Evolutionary conservation across 2,113 vertebrate species (phyloP).

Genomic region (Phylloscopus trochilus): DNA sequence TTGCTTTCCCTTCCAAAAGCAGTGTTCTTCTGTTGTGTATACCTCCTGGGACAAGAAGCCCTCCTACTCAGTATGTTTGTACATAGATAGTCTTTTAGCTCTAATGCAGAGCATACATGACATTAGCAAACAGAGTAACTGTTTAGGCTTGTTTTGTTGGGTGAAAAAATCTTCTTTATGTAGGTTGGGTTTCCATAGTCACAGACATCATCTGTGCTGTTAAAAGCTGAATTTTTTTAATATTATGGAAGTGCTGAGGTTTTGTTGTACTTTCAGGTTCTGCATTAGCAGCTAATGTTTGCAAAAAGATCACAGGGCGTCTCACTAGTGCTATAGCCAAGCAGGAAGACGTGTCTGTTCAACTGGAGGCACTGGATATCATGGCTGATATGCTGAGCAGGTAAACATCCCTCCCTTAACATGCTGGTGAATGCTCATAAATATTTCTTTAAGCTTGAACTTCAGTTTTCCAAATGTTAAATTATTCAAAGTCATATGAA

Average conservation of each 20-base stretch:
- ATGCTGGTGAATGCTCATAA: neutral
- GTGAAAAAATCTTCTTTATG: neutral
- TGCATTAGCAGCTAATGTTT: slow-evolving; percentile 95
- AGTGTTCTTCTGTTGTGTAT: neutral
- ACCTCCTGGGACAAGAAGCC: neutral
- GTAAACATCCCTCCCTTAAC: slow-evolving; percentile 62
- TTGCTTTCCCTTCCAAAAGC: neutral
- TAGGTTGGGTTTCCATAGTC: neutral
- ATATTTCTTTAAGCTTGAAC: neutral
- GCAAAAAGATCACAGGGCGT: slow-evolving; percentile 98
- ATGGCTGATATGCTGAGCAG: slow-evolving; percentile 99
- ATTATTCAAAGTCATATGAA: neutral
- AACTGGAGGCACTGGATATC: slow-evolving; percentile 96
- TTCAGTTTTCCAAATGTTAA: neutral
- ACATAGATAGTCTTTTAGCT: neutral
- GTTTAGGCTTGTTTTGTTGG: neutral
- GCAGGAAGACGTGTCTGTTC: slow-evolving; percentile 97
- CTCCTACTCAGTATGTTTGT: neutral
- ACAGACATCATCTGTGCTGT: neutral
- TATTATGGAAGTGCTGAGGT: neutral
- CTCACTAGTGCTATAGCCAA: slow-evolving; percentile 98
- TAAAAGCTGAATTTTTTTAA: neutral
- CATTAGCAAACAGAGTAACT: neutral
- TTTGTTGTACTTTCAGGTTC: slow-evolving; percentile 79
- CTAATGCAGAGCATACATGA: neutral